Evolutionary conservation across 2,113 vertebrate genomes (phyloP), one percentile per base, ranked within the genome.

Genomic region (Periophthalmodon schlosseri): DNA sequence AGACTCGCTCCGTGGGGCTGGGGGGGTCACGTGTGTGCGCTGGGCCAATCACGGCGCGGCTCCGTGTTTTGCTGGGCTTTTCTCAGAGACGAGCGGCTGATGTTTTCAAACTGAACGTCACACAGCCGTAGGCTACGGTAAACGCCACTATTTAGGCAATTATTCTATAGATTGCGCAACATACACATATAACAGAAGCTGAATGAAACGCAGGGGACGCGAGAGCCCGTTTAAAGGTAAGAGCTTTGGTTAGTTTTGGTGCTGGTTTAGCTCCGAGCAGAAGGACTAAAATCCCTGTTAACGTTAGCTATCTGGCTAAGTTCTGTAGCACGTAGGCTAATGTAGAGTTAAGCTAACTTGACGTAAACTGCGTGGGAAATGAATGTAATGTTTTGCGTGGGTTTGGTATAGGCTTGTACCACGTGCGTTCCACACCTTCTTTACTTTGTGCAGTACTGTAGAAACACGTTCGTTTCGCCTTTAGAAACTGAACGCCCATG

Each of bases 21-120:
- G 60, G 11, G 69, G 8, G 11, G 65, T 78, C 93, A 93, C 91
- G 46, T 95, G 94, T 72, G 68, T 14, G 3, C 0, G 0, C 4
- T 73, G 50, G 7, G 9, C 94, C 93, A 94, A 94, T 94, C 52
- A 65, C 23, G 70, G 13, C 23, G 64, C 0, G 20, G 86, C 76
- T 92, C 80, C 88, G 77, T 93, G 91, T 92, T 93, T 91, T 90
- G 88, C 89, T 90, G 24, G 89, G 89, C 79, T 94, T 90, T 92
- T 93, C 91, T 93, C 86, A 78, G 91, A 88, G 91, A 91, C 92
- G 87, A 85, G 86, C 83, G 85, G 61, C 85, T 83, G 91, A 93
- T 94, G 94, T 95, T 95, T 95, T 94, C 94, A 94, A 93, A 91
- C 85, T 83, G 90, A 89, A 92, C 93, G 92, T 89, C 91, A 94